Evolutionary conservation across 2,113 vertebrate species (phyloP), one percentile per base, ranked within the genome.

Genomic region (Rhea pennata): DNA sequence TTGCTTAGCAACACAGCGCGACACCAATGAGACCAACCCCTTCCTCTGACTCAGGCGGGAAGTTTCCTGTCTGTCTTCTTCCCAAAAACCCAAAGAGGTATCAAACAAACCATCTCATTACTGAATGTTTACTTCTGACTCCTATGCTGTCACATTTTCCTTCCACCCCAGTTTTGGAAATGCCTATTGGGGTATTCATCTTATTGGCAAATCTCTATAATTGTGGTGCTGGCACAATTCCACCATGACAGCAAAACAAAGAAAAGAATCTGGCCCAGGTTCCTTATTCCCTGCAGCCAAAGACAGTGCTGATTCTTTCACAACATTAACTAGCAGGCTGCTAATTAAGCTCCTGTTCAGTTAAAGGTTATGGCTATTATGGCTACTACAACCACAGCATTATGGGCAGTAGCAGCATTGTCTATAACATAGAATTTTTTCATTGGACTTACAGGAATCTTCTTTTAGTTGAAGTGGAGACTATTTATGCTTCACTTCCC

Each of bases 1-100:
- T 94, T 98, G 98, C 97, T 59, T 95, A 98, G 95, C 98, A 79
- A 7, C 98, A 33, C 6, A 5, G 61, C 36, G 5, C 29, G 39
- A 44, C 33, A 0, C 40, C 7, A 3, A 76, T 80, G 44, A 8
- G 6, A 40, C 29, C 21, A 4, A 59, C 67, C 36, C 69, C 69
- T 59, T 56, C 79, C 40, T 67, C n/a, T 72, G 15, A 1, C 65
- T 44, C 6, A 0, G 12, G 42, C 10, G 7, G 24, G 24, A 86
- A 19, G 40, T 50, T 4, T 67, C 66, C 50, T 26, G 22, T 6
- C 53, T 2, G 1, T 12, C 8, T 36, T 70, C 50, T 8, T 51
- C 33, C 20, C 51, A 14, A 48, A 46, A 58, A 7, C 24, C n/a
- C 61, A 13, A 36, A 0, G 5, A 90, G 78, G 65, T 88, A 70